Base-by-base conservation (phyloP, 2,113 vertebrate genomes). In the Aphyosemion australe region DNA sequence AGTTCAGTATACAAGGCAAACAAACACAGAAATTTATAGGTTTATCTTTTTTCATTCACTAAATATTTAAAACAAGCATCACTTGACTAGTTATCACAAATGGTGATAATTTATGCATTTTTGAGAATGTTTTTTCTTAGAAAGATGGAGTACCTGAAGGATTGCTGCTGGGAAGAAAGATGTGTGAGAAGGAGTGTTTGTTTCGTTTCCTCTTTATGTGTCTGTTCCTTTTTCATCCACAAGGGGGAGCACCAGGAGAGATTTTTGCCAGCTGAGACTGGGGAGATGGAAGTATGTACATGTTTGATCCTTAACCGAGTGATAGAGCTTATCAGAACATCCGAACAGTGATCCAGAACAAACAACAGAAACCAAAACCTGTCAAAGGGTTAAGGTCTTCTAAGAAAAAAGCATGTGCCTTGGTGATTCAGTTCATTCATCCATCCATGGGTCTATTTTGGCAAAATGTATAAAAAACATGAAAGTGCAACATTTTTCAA, bases 31-130 rank as follows among this genome's bases (percentile, higher is more conserved):
- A 76, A 79, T 90, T 88, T 83, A 84, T 81, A 85, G 60, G 61
- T 26, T 85, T 77, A 57, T 78, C 73, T 83, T 81, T n/a, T 83
- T 89, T 86, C 89, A 91, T 90, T 90, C 88, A 90, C 89, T 91
- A 92, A 90, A 91, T 91, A 91, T 89, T 92, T 86, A 91, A 93
- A 92, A 93, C 88, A 91, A 92, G 87, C 79, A 59, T 91, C 89
- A 91, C 90, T 84, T 76, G 79, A 92, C 83, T 82, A 88, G 76
- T 90, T 83, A 50, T 86, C 80, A 72, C 82, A 83, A 80, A 81
- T 75, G 75, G 83, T 82, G 70, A 87, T 84, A 48, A 70, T 85
- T 87, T 88, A 84, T 74, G 74, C 69, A 76, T 72, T 67, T 87
- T 80, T 82, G 32, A 63, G 67, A 19, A 57, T 77, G 3, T 18